These are phyloP conservation scores for Gnathonemus longibarbis DNA, from an alignment of 2,113 vertebrate species.

Conservation along the genomic window DNA sequence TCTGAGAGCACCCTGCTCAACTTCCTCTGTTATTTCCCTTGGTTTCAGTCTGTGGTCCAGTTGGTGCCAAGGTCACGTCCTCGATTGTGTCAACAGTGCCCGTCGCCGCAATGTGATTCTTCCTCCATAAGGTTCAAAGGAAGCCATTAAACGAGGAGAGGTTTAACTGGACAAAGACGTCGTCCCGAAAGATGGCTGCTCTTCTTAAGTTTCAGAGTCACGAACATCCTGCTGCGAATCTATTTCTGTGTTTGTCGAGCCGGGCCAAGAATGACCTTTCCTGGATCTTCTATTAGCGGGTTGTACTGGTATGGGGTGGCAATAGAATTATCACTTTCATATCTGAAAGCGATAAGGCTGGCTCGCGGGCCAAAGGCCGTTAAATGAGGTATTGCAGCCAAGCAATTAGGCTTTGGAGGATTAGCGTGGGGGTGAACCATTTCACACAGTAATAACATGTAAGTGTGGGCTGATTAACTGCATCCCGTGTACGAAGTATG, in stretches of 20 bases:
- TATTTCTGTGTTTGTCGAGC: conserved; percentile 57
- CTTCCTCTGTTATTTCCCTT: background rate
- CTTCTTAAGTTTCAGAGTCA: conserved; percentile 41
- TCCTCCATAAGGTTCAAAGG: conserved; percentile 2
- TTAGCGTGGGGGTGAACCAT: background rate
- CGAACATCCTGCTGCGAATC: conserved; percentile 42
- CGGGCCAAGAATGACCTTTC: conserved; percentile 43
- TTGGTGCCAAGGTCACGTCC: background rate
- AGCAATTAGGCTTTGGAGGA: conserved; percentile 13
- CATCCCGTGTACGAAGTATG: background rate
- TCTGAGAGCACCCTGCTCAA: background rate
- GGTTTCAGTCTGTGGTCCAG: background rate
- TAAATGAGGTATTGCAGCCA: conserved; percentile 18
- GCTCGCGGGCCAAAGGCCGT: conserved; percentile 29
- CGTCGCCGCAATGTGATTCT: background rate
- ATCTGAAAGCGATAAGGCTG: conserved; percentile 36
- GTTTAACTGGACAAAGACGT: conserved; percentile 35
- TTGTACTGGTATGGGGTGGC: conserved; percentile 26
- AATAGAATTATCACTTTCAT: conserved; percentile 49
- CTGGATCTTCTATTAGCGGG: conserved; percentile 33
- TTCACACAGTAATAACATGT: background rate
- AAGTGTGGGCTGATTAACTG: background rate
- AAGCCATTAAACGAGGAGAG: background rate
- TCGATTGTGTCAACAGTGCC: background rate
- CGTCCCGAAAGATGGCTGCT: conserved; percentile 25